Percentiles rank a stretch among this genome's conserved stretches.
These are phyloP conservation scores for Melanotaenia parkinsoni DNA, from an alignment of 2,797 vertebrate genomes.

Conservation along the genomic window DNA sequence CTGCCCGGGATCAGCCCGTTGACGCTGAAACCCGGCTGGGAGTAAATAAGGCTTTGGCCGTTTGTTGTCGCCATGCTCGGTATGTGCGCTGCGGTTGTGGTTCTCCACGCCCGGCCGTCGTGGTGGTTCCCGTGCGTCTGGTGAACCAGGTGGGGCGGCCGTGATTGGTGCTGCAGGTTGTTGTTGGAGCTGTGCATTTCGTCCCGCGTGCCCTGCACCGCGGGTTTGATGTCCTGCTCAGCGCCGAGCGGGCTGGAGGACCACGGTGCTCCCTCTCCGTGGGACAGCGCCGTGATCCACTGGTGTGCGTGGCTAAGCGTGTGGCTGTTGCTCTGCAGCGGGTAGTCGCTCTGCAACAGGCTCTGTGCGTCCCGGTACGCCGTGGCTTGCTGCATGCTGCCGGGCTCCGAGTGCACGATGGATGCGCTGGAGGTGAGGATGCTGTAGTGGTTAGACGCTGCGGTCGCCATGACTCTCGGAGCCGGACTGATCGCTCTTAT, in stretches of 20 bases:
- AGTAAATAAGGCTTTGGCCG: slow-evolving; percentile 90
- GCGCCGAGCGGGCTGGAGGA: slow-evolving; percentile 89
- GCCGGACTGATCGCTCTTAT: slow-evolving; percentile 93
- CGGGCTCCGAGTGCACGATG: slow-evolving; percentile 95
- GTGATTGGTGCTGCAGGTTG: slow-evolving; percentile 88
- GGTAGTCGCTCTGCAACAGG: slow-evolving; percentile 96
- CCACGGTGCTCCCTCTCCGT: slow-evolving; percentile 93
- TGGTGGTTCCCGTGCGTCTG: slow-evolving; percentile 91
- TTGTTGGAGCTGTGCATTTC: slow-evolving; percentile 88
- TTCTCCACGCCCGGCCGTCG: slow-evolving; percentile 89
- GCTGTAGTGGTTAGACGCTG: slow-evolving; percentile 98
- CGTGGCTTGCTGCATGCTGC: slow-evolving; percentile 93
- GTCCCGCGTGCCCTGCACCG: slow-evolving; percentile 89
- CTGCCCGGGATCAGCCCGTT: slow-evolving; percentile 91
- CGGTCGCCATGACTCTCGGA: slow-evolving; percentile 98
- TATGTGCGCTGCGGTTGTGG: slow-evolving; percentile 89
- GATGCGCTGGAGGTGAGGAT: slow-evolving; percentile 95
- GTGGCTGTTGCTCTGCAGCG: slow-evolving; percentile 96
- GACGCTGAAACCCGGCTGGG: slow-evolving; percentile 89
- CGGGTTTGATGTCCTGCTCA: slow-evolving; percentile 95
- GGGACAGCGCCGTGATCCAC: slow-evolving; percentile 97
- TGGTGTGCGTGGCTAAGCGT: slow-evolving; percentile 98
- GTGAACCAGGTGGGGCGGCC: slow-evolving; percentile 92
- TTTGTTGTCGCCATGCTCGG: slow-evolving; percentile 92
- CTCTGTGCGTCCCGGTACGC: slow-evolving; percentile 94